A percentile compares a stretch with the other conserved stretches of the same genome.
Evolutionary conservation across 2,113 vertebrate genomes (phyloP).

Genomic region (Spea bombifrons): DNA sequence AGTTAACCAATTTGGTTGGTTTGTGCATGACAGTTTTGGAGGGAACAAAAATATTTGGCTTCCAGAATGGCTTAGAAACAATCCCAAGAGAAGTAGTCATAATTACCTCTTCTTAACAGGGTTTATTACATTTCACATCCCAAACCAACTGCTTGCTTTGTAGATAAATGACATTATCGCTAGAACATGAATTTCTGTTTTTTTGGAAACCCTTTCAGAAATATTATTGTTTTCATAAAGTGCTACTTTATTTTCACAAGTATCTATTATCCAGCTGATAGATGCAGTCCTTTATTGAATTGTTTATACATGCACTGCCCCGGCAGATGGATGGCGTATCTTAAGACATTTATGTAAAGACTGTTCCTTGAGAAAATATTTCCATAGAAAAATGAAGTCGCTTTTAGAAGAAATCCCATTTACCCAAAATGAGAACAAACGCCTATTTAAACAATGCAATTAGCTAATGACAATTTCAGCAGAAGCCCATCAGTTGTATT

Average conservation of each 20-base stretch:
- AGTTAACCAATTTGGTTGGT: no score
- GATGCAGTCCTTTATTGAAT: conserved; percentile 1
- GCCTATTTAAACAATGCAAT: neutral
- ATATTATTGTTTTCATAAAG: no score
- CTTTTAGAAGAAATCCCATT: neutral
- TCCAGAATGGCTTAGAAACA: no score
- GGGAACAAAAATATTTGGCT: no score
- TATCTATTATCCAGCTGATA: conserved; percentile 14
- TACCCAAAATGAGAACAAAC: neutral
- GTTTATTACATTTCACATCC: no score
- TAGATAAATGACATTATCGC: no score
- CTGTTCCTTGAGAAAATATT: neutral
- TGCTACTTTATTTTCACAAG: conserved; percentile 6
- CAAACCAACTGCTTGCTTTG: no score
- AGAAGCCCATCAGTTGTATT: neutral
- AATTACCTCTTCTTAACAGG: no score
- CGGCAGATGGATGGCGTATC: conserved; percentile 10
- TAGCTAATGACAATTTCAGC: neutral
- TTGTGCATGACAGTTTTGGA: no score
- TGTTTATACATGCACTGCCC: neutral
- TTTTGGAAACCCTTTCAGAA: no score
- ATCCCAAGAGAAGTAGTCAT: no score
- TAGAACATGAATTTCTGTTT: no score
- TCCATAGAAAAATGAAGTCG: neutral
- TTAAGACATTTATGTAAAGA: neutral